Evolutionary conservation across 2,113 vertebrate genomes (phyloP).

Genomic region (Rhodinocichla rosea): DNA sequence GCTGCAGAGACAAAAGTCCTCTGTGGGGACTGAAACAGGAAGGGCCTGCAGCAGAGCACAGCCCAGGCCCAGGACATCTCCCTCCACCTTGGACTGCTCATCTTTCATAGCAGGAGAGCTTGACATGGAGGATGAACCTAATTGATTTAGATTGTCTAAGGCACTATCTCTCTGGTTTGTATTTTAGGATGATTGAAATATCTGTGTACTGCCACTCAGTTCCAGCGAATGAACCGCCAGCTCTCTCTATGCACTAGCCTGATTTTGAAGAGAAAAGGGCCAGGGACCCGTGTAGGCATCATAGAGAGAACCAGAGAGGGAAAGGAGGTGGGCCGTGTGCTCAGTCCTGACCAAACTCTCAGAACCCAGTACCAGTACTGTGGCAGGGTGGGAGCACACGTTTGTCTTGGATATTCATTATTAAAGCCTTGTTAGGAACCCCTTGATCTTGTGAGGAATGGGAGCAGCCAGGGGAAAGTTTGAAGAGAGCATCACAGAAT

Average conservation of each 20-base stretch:
- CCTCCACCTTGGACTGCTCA: not conserved
- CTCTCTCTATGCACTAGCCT: no score
- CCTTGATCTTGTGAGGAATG: accelerated
- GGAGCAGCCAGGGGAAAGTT: not conserved
- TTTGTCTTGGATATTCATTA: not conserved
- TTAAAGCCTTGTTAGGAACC: not conserved
- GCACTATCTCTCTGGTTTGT: not conserved
- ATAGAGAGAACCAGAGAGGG: not conserved
- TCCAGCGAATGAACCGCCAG: accelerated
- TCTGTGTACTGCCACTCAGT: accelerated
- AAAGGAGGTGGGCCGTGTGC: not conserved
- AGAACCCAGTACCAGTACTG: not conserved
- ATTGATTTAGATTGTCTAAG: not conserved
- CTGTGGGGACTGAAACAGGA: not conserved
- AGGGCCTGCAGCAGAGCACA: not conserved
- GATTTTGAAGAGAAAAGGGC: not conserved
- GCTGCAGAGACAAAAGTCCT: not conserved
- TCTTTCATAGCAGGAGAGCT: not conserved
- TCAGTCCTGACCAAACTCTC: not conserved
- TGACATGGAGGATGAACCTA: not conserved
- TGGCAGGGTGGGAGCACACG: accelerated
- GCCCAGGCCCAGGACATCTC: not conserved
- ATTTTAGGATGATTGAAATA: not conserved
- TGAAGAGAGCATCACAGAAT: not conserved
- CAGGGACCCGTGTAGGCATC: accelerated